Evolutionary conservation across 2,797 vertebrate genomes (phyloP).

Genomic region (Neosilurus hyrtlii): DNA sequence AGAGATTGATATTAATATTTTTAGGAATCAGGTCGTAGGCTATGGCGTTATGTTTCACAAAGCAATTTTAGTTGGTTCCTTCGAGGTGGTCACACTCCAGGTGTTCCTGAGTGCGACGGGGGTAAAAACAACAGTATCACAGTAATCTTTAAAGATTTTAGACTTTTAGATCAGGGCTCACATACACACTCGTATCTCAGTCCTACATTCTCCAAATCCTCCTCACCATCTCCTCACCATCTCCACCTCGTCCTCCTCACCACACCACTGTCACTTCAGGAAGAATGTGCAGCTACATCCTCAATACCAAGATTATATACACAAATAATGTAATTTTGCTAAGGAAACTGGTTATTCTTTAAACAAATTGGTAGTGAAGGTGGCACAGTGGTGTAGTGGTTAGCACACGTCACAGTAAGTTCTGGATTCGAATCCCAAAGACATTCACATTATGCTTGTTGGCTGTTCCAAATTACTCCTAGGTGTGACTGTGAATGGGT

Average conservation of each 20-base stretch:
- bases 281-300: background rate
- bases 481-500: too few relatives aligned
- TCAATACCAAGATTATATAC: background rate
- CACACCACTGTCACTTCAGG: background rate
- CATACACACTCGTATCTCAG: background rate
- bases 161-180: background rate
- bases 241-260: background rate
- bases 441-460: too few relatives aligned
- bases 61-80: background rate
- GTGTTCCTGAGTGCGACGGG: background rate
- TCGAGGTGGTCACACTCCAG: constrained; percentile 4
- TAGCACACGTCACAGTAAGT: too few relatives aligned
- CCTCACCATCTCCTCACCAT: background rate
- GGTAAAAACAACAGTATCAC: background rate
- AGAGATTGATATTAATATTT: background rate
- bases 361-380: background rate
- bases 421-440: too few relatives aligned
- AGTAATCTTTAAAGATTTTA: constrained; percentile 7
- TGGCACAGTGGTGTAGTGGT: too few relatives aligned
- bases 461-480: too few relatives aligned
- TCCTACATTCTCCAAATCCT: background rate
- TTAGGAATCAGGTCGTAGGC: constrained; percentile 6
- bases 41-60: background rate
- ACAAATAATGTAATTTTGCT: background rate
- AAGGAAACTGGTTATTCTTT: background rate